Base-by-base conservation (phyloP, 2,113 vertebrate species). In the Poeciliopsis turrubarensis region DNA sequence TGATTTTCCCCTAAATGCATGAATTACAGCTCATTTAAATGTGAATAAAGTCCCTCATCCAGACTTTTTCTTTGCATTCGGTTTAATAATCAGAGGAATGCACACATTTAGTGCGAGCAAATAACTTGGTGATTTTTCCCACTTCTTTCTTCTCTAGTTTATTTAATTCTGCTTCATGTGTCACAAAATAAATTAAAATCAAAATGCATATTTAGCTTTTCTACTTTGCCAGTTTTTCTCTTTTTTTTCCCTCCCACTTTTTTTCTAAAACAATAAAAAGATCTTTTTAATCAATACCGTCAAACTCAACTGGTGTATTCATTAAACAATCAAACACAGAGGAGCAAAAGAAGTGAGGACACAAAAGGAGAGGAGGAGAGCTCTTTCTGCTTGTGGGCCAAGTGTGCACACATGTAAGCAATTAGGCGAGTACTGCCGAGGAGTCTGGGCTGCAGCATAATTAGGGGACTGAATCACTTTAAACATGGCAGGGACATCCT, bases 401-500 rank as follows among this genome's bases (percentile, higher is more conserved):
- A 85, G 70, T 65, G 77, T 51, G 22, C 73, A 89, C 92, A 92
- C 73, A 89, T 91, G 90, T 87, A 92, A 85, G 84, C 80, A 78
- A 89, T 93, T 89, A 91, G 63, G 37, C 60, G 84, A 22, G 80
- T 67, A 87, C 78, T 86, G 89, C 82, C 88, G 82, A 67, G 65
- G 81, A 89, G 87, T 91, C 91, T 89, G 83, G 85, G 80, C 77
- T 68, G 68, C 8, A 32, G 87, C 30, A 39, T 89, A 90, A 92
- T 92, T 83, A 90, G 67, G 83, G 76, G 88, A 92, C 92, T 72
- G 89, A 82, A 92, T 90, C 86, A 88, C 85, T 86, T 89, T 86
- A 73, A 89, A 82, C 89, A 72, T 85, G 91, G 90, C 83, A 41
- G 87, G 90, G 85, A 89, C 82, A 84, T 92, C 91, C 82, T 90